A percentile compares a stretch with the other conserved stretches of the same genome.
These are phyloP conservation scores for Arenaria interpres DNA, from an alignment of 2,113 vertebrate genomes.

Conservation along the genomic window DNA sequence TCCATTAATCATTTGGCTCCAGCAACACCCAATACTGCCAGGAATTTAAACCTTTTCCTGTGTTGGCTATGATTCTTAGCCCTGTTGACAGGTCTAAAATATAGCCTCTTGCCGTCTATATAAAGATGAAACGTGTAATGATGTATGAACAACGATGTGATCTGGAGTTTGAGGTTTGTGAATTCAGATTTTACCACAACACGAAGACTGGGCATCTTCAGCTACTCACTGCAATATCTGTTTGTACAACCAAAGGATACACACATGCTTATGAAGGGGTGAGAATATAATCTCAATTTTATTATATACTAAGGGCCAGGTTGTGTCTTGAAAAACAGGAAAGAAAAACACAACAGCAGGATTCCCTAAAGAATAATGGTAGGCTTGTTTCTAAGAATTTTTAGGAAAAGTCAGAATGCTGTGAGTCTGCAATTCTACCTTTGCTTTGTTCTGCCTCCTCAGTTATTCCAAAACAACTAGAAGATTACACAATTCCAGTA, in stretches of 20 bases:
- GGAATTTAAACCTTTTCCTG: constrained; percentile 1
- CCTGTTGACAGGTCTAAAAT: constrained; percentile 20
- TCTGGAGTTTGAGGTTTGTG: neutral
- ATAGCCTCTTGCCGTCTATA: neutral
- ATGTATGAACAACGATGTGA: neutral
- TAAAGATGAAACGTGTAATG: constrained; percentile 11
- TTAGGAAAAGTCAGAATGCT: neutral
- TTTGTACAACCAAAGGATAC: neutral
- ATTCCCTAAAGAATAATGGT: neutral
- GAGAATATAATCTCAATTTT: neutral
- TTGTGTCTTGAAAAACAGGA: neutral
- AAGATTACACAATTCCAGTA: neutral
- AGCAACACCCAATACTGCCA: neutral
- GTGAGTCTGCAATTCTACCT: neutral
- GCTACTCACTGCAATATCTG: neutral
- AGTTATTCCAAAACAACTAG: neutral
- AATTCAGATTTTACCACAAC: neutral
- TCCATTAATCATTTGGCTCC: constrained; percentile 21
- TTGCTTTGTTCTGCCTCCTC: neutral
- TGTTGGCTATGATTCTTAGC: neutral
- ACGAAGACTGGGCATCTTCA: neutral
- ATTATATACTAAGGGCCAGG: neutral
- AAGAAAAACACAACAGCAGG: neutral
- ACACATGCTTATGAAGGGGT: accelerated
- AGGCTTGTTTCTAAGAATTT: neutral